phyloP scores from a whole-genome alignment of 2,888 invertebrate genomes.

The Chymomyza caudatula region DNA sequence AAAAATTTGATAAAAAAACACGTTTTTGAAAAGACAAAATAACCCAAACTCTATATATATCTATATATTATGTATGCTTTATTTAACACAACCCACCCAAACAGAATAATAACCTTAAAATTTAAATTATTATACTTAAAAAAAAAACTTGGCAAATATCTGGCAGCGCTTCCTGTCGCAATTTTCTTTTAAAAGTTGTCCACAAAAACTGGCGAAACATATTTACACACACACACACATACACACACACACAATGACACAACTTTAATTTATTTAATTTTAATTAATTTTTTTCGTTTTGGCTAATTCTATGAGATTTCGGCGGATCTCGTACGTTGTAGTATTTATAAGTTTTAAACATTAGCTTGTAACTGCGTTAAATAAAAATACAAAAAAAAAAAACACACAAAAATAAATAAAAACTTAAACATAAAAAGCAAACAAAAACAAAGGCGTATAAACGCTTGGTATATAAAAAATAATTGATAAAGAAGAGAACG shows the following conservation, averaged over 20 bases:
- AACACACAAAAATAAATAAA: conserved; percentile 15
- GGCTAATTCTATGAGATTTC: conserved; percentile 52
- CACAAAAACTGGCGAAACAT: not conserved
- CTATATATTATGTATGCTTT: not conserved
- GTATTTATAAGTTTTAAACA: conserved; percentile 68
- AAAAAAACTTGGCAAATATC: not conserved
- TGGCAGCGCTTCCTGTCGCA: conserved; percentile 18
- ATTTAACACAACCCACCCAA: not conserved
- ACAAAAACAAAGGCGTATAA: conserved; percentile 3
- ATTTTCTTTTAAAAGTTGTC: not conserved
- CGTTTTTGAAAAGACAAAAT: conserved; percentile 11
- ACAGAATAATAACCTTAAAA: not conserved
- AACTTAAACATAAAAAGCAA: conserved; percentile 11
- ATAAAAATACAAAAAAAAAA: conserved; percentile 18
- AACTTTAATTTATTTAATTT: conserved; percentile 49
- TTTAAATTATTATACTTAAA: not conserved
- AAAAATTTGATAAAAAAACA: not conserved
- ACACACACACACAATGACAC: not conserved
- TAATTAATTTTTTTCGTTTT: conserved; percentile 32
- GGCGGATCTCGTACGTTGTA: conserved; percentile 68
- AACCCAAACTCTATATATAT: not conserved
- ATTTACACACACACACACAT: not conserved
- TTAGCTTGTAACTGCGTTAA: conserved; percentile 54
- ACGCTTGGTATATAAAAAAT: conserved; percentile 10
- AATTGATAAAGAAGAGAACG: conserved; percentile 22